Percentiles rank a stretch among this genome's conserved stretches.
These are phyloP conservation scores for Rhagonycha fulva DNA, from an alignment of 2,888 invertebrate genomes.

Conservation along the genomic window DNA sequence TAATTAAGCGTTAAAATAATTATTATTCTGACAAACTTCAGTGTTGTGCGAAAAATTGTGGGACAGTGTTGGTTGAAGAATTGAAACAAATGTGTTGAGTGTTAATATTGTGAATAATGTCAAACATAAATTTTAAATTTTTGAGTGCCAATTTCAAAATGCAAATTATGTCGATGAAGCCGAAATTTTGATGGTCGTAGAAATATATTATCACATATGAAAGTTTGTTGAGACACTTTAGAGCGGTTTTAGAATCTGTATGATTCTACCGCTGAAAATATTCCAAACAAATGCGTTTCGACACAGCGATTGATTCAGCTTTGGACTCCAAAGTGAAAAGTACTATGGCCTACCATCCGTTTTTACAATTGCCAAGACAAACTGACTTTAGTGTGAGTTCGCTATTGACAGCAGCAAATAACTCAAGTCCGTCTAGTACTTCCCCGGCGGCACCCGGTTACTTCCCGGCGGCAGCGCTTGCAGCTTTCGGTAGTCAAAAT, in stretches of 20 bases:
- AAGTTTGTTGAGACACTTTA: slow-evolving; percentile 38
- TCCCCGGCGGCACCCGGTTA: slow-evolving; percentile 51
- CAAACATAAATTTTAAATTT: background rate
- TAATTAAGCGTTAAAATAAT: background rate
- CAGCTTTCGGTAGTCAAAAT: slow-evolving; percentile 71
- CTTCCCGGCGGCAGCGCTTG: slow-evolving; percentile 65
- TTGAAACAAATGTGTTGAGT: background rate
- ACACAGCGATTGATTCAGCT: slow-evolving; percentile 59
- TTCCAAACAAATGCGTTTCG: slow-evolving; percentile 65
- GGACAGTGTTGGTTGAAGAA: background rate
- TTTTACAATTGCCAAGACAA: slow-evolving; percentile 86
- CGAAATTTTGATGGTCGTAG: slow-evolving; percentile 2
- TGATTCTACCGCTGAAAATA: slow-evolving; percentile 48
- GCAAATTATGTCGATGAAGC: background rate
- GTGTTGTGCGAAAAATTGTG: background rate
- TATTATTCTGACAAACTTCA: background rate
- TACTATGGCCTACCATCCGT: slow-evolving; percentile 84
- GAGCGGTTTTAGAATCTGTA: slow-evolving; percentile 43
- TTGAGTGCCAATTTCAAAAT: background rate
- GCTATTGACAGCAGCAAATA: slow-evolving; percentile 76
- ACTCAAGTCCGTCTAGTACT: slow-evolving; percentile 48
- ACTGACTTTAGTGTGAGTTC: slow-evolving; percentile 93
- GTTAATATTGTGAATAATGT: background rate
- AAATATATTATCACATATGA: background rate
- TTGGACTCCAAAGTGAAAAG: slow-evolving; percentile 53